Base-by-base conservation (phyloP, 2,888 invertebrate genomes). In the Cosmorhoe ocellata region DNA sequence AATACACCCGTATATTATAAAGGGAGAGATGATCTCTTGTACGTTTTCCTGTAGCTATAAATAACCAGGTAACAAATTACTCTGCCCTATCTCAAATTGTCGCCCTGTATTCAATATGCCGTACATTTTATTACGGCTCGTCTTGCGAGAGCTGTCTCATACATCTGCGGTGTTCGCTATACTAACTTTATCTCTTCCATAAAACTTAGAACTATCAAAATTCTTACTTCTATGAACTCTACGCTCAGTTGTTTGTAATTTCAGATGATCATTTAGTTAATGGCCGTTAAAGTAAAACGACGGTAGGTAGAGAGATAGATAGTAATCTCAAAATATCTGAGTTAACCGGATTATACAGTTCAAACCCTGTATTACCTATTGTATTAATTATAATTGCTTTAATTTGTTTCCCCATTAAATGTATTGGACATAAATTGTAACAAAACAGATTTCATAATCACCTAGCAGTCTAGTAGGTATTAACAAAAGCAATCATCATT, bases 401-500 rank as follows among this genome's bases (percentile, higher is more conserved):
- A n/a, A n/a, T n/a, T n/a, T n/a, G n/a, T n/a, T 18, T 46, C 33
- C 12, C 28, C 22, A 28, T 27, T 28, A 34, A n/a, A 31, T 31
- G 10, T 14, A 38, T 38, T 32, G 34, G 24, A 10, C 13, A 26
- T 31, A 32, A 38, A 45, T 34, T 40, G 22, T 40, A 18, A 39
- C 22, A 10, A 26, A 27, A 22, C 28, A 43, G 43, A 38, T 49
- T 38, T 39, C 27, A 38, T 27, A 42, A 38, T 42, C 38, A 49
- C 27, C 22, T 47, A 36, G 34, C 8, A 31, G 31, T 38, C 36
- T 22, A 18, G 13, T 18, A 2, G 18, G 3, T 38, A 42, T 40
- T 24, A 26, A 43, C 42, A 45, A 48, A 18, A 38, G 44, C 44
- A 54, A 56, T 54, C 55, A 55, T 53, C 50, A 56, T 61, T 58